Base-by-base conservation (phyloP, 2,888 invertebrate species). In the Pristionchus exspectatus region DNA sequence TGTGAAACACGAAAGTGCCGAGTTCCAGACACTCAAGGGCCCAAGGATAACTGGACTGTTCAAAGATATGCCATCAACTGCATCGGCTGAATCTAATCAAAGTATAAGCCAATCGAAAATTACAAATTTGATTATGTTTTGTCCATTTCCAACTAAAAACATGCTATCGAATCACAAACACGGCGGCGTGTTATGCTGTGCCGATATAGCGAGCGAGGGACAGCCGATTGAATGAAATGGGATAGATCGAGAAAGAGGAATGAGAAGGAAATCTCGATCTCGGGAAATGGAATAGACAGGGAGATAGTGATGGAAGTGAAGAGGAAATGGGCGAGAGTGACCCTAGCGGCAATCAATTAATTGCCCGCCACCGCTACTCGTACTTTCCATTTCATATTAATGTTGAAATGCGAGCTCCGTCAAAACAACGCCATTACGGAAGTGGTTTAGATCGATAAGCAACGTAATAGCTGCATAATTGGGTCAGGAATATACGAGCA, bases 281-380 rank as follows among this genome's bases (percentile, higher is more conserved):
- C 30, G 30, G 30, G 74, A 27, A 38, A 30, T 16, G 44, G 38
- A 77, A 77, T 77, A 16, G 77, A 77, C 14, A 38, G 77, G 16
- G 44, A 77, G 69, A 87, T 66, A 14, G 87, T 38, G 69, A 87
- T 44, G 72, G 69, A 87, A 33, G 56, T 50, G 59, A 3, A 85
- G 63, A 33, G 84, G 54, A 56, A 56, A 38, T 14, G 50, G 30
- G 30, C 24, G 66, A 86, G 66, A 87, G 87, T 87, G 87, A 87
- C 66, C 87, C 59, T 59, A 7, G 84, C 84, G 59, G 59, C 56
- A 81, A 54, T 50, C 81, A 81, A 81, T 54, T 74, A 38, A 33
- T 30, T 56, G 21, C 33, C 69, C 18, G 14, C 69, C 69, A 69
- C 18, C 16, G 30, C 30, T 30, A 27, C 69, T 69, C 33, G 24